phyloP scores from a whole-genome alignment of 2,797 vertebrate genomes.

The Okamejei kenojei region DNA sequence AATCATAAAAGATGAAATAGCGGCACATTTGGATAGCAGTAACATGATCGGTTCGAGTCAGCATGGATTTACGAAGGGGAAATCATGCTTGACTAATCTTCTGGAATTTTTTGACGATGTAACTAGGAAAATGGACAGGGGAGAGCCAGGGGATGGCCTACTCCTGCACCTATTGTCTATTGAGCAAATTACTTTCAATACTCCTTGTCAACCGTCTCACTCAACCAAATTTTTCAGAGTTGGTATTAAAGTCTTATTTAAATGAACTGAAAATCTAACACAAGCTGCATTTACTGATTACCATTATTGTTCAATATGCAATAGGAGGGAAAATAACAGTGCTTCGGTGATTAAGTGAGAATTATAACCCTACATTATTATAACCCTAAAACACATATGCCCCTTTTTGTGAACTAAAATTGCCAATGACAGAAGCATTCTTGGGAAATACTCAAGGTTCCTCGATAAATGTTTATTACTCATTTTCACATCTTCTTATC shows the following conservation, averaged over 20 bases:
- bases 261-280: conserved; percentile 19
- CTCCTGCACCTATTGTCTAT: no score
- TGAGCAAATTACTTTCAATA: neutral
- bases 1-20: no score
- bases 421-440: neutral
- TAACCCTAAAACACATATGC: neutral
- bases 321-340: neutral
- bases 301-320: neutral
- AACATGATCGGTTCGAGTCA: no score
- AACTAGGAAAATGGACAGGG: no score
- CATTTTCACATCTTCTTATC: neutral
- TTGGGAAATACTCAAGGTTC: neutral
- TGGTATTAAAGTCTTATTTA: neutral
- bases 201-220: neutral
- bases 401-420: neutral
- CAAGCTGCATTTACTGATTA: neutral
- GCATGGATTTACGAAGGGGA: no score
- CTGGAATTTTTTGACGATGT: no score
- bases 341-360: neutral
- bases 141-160: no score
- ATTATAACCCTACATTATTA: conserved; percentile 2
- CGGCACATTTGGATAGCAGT: no score
- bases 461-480: neutral
- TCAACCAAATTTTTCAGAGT: neutral
- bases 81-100: no score